A percentile compares a stretch with the other conserved stretches of the same genome.
Evolutionary conservation across 2,888 invertebrate genomes (phyloP).

Genomic region (Caprella mutica): DNA sequence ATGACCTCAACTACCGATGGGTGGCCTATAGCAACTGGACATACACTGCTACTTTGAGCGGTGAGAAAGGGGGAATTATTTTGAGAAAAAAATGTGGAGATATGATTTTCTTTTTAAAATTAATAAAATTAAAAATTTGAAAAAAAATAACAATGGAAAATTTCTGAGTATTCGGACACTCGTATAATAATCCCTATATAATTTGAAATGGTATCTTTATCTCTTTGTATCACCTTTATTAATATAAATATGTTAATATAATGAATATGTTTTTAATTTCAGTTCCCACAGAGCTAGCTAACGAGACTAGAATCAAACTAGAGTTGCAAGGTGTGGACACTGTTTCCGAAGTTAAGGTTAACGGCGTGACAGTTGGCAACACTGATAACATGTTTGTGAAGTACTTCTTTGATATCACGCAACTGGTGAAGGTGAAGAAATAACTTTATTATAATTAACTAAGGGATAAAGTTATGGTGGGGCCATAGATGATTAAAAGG

Average conservation of each 20-base stretch:
- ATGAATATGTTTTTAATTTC: too few species aligned
- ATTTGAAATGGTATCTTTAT: background rate
- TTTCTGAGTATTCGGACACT: background rate
- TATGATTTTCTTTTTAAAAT: background rate
- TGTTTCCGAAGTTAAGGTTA: conserved; percentile 59
- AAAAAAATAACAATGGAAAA: background rate
- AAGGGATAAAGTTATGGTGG: too few species aligned
- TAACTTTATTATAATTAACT: too few species aligned
- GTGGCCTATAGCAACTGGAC: conserved; percentile 45
- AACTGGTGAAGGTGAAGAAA: conserved; percentile 40
- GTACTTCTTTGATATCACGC: conserved; percentile 59
- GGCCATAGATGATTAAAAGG: too few species aligned
- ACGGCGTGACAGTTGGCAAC: conserved; percentile 52
- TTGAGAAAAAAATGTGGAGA: background rate
- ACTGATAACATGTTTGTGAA: conserved; percentile 76
- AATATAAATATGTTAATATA: too few species aligned
- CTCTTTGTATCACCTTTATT: too few species aligned
- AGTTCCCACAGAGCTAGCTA: background rate
- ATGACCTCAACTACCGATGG: conserved; percentile 44
- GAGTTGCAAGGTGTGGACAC: conserved; percentile 81
- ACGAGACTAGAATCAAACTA: conserved; percentile 43
- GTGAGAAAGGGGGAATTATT: conserved; percentile 17
- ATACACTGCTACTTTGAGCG: conserved; percentile 36
- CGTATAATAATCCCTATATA: background rate
- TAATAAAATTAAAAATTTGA: background rate